These are phyloP conservation scores for Epicauta chinensis DNA, from an alignment of 1,140 invertebrate genomes.

Conservation along the genomic window DNA sequence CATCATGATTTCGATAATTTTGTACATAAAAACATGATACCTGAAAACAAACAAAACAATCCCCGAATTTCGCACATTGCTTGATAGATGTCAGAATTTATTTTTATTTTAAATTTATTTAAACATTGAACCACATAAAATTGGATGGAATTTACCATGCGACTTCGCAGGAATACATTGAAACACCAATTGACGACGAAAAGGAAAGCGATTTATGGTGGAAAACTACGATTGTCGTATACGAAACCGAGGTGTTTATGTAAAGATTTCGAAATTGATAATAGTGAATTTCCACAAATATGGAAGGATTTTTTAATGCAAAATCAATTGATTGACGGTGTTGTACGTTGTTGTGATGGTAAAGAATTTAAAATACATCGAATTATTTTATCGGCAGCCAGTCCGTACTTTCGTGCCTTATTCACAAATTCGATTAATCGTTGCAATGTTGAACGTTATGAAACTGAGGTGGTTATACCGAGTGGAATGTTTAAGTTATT, in stretches of 20 bases:
- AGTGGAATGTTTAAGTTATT: slow-evolving; percentile 48
- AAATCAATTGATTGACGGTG: slow-evolving; percentile 54
- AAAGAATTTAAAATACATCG: slow-evolving; percentile 57
- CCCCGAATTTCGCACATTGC: too few relatives aligned
- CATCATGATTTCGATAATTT: not conserved
- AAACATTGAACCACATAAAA: slow-evolving; percentile 9
- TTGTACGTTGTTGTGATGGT: slow-evolving; percentile 53
- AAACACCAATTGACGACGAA: too few relatives aligned
- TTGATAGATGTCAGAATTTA: too few relatives aligned
- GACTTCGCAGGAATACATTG: not conserved
- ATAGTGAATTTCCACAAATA: slow-evolving; percentile 51
- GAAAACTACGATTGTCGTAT: too few relatives aligned
- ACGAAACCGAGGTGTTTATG: too few relatives aligned
- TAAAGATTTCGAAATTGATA: too few relatives aligned
- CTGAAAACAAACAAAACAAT: too few relatives aligned
- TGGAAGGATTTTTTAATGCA: slow-evolving; percentile 58
- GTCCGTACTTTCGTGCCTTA: slow-evolving; percentile 58
- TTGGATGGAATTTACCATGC: slow-evolving; percentile 10
- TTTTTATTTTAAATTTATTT: too few relatives aligned
- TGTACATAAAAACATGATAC: too few relatives aligned
- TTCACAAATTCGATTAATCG: slow-evolving; percentile 57
- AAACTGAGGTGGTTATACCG: slow-evolving; percentile 48
- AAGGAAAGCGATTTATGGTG: too few relatives aligned
- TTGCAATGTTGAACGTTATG: slow-evolving; percentile 46
- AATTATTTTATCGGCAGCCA: slow-evolving; percentile 57